Evolutionary conservation across 2,113 vertebrate genomes (phyloP), one percentile per base, ranked within the genome.

Genomic region (Channa maculata): DNA sequence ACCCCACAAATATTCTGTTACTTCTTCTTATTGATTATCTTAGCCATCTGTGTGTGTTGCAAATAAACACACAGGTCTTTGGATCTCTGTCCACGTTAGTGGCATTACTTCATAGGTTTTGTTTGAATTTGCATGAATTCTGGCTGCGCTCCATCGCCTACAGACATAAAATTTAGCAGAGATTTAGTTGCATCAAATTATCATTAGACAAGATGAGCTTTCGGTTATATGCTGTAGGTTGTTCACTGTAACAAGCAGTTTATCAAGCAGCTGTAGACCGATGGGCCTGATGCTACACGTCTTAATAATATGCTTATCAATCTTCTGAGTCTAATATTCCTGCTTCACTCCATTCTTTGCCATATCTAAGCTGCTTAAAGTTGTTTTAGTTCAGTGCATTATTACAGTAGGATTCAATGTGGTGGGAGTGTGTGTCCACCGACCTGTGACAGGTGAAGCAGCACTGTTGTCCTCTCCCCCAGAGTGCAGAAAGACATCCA

Each of bases 401-500:
- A 37, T 50, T 36, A n/a, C 5, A 12, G 24, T 38, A 66, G 10
- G 3, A 24, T 37, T 24, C 0, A 57, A 14, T 13, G 37, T 12
- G 14, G 52, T 59, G 33, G 37, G 48, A 65, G 36, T 38, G 39
- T 54, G 41, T 52, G 34, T 13, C 13, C 11, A 38, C 58, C 13
- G 93, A 99, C 98, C 98, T 89, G 92, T 71, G 72, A 94, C 83
- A 0, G 97, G 97, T 15, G 97, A 98, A 33, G 91, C 91, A 34
- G 91, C 75, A 0, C 92, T 92, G 81, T 92, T 96, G 70, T 98
- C 98, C 77, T 99, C 97, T 10, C 94, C 94, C 34, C 96, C 96
- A 0, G 97, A 98, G 90, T 96, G 98, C 76, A 99, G 89, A 55
- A 99, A 99, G 71, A 99, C 97, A 1, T 99, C 98, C 2, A 99